Conservation (phyloP, 92 coral and sea anemone genomes). For the Metridium senile region DNA sequence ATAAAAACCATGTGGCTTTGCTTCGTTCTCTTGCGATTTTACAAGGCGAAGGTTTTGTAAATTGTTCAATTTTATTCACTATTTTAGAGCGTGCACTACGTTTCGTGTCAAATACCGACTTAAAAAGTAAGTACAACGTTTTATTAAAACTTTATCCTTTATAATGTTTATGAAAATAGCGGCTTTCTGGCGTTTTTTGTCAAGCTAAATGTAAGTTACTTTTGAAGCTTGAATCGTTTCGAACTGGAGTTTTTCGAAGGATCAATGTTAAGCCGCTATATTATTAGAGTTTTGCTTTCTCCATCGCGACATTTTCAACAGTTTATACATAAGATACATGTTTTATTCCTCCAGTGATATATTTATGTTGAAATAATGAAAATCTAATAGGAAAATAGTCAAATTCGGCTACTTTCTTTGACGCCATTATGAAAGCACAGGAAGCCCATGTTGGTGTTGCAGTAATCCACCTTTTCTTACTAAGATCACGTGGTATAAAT, state of each 20-base stretch:
- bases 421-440: neutral
- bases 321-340: too few relatives aligned
- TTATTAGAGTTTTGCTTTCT: too few relatives aligned
- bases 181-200: neutral
- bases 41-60: slow-evolving; percentile 51
- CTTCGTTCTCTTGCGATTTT: slow-evolving; percentile 67
- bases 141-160: neutral
- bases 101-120: slow-evolving; percentile 99
- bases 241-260: too few relatives aligned
- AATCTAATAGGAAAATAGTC: too few relatives aligned
- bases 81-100: slow-evolving; percentile 90
- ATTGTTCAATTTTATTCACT: slow-evolving; percentile 15
- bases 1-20: slow-evolving; percentile 52
- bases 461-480: too few relatives aligned
- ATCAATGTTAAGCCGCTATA: too few relatives aligned
- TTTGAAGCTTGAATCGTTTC: too few relatives aligned
- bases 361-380: neutral
- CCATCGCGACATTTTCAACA: too few relatives aligned
- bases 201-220: too few relatives aligned
- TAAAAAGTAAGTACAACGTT: slow-evolving; percentile 89
- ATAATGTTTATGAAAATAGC: neutral
- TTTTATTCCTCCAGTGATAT: too few relatives aligned
- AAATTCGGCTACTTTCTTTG: neutral
- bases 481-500: too few relatives aligned
- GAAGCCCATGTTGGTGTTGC: neutral